Conservation (phyloP, 2,113 vertebrate species). For the Serinus canaria region DNA sequence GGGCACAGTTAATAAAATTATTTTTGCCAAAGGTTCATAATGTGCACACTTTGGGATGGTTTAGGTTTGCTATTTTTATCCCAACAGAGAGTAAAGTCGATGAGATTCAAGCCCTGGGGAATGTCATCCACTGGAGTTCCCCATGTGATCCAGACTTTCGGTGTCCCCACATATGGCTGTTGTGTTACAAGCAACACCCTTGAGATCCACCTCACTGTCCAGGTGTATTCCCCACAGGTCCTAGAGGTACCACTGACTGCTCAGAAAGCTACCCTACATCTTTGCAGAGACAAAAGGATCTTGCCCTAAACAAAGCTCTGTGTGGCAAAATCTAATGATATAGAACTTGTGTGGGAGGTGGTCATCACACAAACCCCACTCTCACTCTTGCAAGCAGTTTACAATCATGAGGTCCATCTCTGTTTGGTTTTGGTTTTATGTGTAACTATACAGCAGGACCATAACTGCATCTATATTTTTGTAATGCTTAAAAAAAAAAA, state of each 20-base stretch:
- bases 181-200: background rate
- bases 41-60: background rate
- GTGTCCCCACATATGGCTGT: background rate
- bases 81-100: background rate
- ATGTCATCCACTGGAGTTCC: background rate
- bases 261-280: background rate
- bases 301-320: background rate
- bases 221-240: background rate
- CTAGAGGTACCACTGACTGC: background rate
- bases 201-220: background rate
- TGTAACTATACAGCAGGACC: background rate
- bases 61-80: background rate
- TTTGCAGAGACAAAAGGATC: background rate
- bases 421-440: background rate
- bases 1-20: background rate
- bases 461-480: background rate
- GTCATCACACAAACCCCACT: background rate
- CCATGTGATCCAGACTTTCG: accelerated
- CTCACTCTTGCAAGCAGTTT: background rate
- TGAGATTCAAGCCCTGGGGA: background rate
- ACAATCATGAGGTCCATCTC: accelerated
- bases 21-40: background rate
- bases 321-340: background rate
- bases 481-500: accelerated
- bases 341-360: background rate